Evolutionary conservation across 2,113 vertebrate genomes (phyloP).

Genomic region (Cottus gobio): DNA sequence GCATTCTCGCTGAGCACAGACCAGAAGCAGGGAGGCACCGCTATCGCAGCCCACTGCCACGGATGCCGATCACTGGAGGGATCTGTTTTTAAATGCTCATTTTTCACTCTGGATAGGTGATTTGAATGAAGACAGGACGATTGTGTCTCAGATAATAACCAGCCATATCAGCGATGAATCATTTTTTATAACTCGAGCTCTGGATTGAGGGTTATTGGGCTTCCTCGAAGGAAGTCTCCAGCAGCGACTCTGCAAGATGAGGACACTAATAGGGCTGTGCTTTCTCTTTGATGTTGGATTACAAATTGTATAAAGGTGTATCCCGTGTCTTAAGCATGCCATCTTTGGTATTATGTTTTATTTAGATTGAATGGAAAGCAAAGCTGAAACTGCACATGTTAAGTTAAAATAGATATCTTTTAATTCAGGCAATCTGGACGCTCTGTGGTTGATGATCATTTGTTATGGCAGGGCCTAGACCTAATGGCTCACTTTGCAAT

Average conservation of each 20-base stretch:
- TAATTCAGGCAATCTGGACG: neutral
- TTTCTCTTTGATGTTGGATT: slow-evolving; percentile 32
- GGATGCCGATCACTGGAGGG: slow-evolving; percentile 31
- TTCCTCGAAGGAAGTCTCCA: slow-evolving; percentile 39
- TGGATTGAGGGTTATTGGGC: slow-evolving; percentile 9
- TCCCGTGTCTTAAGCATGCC: slow-evolving; percentile 15
- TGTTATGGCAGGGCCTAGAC: slow-evolving; percentile 44
- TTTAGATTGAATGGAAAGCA: slow-evolving; percentile 7
- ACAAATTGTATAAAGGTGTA: slow-evolving; percentile 16
- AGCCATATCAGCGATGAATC: slow-evolving; percentile 8
- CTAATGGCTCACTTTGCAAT: slow-evolving; percentile 18
- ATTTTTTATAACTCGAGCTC: slow-evolving; percentile 34
- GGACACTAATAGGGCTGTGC: slow-evolving; percentile 37
- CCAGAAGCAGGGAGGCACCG: slow-evolving; percentile 56
- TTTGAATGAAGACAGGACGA: slow-evolving; percentile 42
- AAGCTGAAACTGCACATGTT: slow-evolving; percentile 29
- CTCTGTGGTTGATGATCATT: slow-evolving; percentile 1
- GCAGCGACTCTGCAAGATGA: slow-evolving; percentile 46
- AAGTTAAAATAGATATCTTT: slow-evolving; percentile 17
- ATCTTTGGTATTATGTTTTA: slow-evolving; percentile 3
- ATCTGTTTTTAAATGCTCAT: slow-evolving; percentile 12
- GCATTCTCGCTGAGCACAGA: slow-evolving; percentile 68
- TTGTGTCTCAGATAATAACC: slow-evolving; percentile 10
- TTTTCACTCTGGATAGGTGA: slow-evolving; percentile 32
- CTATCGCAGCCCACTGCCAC: slow-evolving; percentile 49